phyloP scores from a whole-genome alignment of 2,797 vertebrate species.

The Tadarida brasiliensis region DNA sequence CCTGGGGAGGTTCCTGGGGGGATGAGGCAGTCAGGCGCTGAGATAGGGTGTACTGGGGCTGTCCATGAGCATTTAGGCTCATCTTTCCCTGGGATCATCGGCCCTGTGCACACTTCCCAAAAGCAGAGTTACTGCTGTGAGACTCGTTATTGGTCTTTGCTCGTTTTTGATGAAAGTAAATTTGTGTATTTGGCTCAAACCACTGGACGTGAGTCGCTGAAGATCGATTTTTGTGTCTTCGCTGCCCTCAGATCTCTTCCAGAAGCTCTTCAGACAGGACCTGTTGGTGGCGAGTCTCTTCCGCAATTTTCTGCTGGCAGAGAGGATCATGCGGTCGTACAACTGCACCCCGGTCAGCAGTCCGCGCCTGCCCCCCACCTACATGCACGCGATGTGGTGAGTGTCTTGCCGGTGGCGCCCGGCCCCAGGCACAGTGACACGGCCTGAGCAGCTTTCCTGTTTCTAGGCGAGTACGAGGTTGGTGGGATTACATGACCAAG shows the following conservation, averaged over 20 bases:
- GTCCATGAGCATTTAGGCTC: too few species aligned
- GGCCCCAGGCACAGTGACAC: rapidly evolving
- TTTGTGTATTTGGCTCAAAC: neutral
- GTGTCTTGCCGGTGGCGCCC: conserved; percentile 54
- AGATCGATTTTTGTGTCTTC: rapidly evolving
- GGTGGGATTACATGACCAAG: rapidly evolving
- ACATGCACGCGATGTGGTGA: conserved; percentile 99
- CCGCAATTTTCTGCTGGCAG: conserved; percentile 97
- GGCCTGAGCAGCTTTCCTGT: rapidly evolving
- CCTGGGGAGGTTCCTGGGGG: rapidly evolving
- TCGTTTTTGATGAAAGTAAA: too few species aligned
- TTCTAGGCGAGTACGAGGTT: rapidly evolving
- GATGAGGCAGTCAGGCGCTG: too few species aligned
- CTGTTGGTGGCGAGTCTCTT: conserved; percentile 98
- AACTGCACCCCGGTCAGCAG: conserved; percentile 99
- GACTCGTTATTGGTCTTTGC: neutral
- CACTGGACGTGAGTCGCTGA: rapidly evolving
- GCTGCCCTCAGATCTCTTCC: conserved; percentile 94
- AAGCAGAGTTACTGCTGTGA: neutral
- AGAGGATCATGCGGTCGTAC: conserved; percentile 98
- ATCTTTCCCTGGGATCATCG: too few species aligned
- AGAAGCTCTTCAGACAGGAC: conserved; percentile 99
- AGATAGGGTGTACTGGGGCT: too few species aligned
- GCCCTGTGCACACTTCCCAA: neutral
- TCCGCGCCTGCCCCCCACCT: conserved; percentile 96